phyloP scores from a whole-genome alignment of 2,797 vertebrate species.

The Fratercula arctica region DNA sequence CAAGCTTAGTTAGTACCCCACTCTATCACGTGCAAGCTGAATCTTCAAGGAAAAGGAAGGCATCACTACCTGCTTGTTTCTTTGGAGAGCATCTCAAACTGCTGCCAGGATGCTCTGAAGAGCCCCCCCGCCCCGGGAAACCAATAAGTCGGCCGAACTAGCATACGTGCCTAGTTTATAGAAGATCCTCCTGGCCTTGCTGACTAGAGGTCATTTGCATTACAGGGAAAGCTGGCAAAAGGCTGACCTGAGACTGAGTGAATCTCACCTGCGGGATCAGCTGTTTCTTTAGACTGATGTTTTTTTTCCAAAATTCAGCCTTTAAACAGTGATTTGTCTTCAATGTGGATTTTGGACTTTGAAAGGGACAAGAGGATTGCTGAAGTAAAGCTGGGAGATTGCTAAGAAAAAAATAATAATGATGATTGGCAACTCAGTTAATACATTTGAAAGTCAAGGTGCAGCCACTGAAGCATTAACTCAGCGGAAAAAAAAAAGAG shows the following conservation, averaged over 20 bases:
- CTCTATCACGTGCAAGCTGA: not conserved
- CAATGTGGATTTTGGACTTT: not conserved
- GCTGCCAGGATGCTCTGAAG: not conserved
- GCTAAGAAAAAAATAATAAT: constrained; percentile 29
- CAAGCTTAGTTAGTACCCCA: not conserved
- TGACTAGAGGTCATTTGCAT: not conserved
- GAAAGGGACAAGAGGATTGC: constrained; percentile 27
- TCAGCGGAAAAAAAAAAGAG: not conserved
- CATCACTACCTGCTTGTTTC: not conserved
- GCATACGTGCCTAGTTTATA: not conserved
- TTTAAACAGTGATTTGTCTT: constrained; percentile 14
- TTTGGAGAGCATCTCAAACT: not conserved
- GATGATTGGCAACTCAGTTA: constrained; percentile 50
- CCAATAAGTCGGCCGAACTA: not conserved
- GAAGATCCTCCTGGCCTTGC: not conserved
- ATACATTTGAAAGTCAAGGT: constrained; percentile 53
- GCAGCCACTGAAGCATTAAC: constrained; percentile 17
- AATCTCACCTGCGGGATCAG: not conserved
- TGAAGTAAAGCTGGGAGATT: constrained; percentile 39
- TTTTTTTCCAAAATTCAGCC: not conserved
- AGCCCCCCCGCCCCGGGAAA: not conserved
- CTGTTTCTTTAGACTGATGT: not conserved
- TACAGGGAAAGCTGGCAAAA: not conserved
- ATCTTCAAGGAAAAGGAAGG: not conserved
- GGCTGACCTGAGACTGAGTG: not conserved